phyloP scores from a whole-genome alignment of 2,888 invertebrate species.

The Iphiclides podalirius region DNA sequence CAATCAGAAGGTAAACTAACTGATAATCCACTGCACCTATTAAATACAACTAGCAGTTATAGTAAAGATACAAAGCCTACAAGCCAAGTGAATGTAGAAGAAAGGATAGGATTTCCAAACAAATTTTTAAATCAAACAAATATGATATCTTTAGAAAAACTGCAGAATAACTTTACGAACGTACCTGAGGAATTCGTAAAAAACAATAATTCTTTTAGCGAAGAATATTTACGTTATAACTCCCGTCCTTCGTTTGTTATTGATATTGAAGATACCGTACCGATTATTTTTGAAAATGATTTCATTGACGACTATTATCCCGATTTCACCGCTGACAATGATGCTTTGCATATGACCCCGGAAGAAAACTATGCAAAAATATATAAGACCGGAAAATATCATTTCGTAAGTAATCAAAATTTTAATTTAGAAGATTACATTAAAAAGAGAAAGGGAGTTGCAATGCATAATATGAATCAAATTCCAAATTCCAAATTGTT shows the following conservation, averaged over 20 bases:
- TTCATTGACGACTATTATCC: conserved; percentile 62
- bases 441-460: conserved; percentile 25
- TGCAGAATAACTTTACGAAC: not conserved
- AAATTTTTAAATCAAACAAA: not conserved
- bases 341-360: conserved; percentile 37
- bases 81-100: too few species aligned
- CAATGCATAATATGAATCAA: conserved; percentile 22
- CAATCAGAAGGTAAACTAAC: not conserved
- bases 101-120: not conserved
- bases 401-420: conserved; percentile 45
- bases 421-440: conserved; percentile 25
- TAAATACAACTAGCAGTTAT: not conserved
- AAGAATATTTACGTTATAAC: conserved; percentile 16
- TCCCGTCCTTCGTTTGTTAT: conserved; percentile 29
- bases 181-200: not conserved
- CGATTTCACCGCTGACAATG: conserved; percentile 48
- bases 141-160: not conserved
- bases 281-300: conserved; percentile 37
- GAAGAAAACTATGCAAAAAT: conserved; percentile 40
- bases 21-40: not conserved
- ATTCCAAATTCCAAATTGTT: conserved; percentile 22
- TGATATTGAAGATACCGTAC: conserved; percentile 30
- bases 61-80: too few species aligned
- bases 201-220: conserved; percentile 1
- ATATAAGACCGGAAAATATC: conserved; percentile 45